Evolutionary conservation across 2,113 vertebrate species (phyloP).

Genomic region (Apodemus speciosus): DNA sequence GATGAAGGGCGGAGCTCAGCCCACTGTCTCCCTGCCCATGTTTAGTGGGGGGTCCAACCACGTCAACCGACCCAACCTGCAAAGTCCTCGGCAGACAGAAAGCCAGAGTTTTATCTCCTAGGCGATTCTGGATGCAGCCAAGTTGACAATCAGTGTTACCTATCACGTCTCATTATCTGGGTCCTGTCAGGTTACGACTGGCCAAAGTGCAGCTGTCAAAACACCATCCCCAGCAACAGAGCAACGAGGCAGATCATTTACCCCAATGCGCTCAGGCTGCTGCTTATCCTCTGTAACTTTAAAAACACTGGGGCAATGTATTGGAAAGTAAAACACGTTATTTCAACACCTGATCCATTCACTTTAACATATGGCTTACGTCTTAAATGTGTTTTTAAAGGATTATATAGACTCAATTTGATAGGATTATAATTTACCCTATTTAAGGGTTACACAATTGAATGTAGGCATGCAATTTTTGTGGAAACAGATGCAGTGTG

Average conservation of each 20-base stretch:
- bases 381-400: conserved; percentile 66
- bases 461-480: conserved; percentile 60
- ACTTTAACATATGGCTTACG: conserved; percentile 72
- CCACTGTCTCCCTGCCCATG: not conserved
- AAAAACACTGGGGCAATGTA: conserved; percentile 61
- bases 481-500: conserved; percentile 60
- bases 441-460: conserved; percentile 62
- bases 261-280: conserved; percentile 18
- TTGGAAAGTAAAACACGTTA: conserved; percentile 64
- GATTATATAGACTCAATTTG: conserved; percentile 59
- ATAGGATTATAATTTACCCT: conserved; percentile 65
- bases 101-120: not conserved
- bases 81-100: not conserved
- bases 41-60: not conserved
- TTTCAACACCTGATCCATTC: conserved; percentile 72
- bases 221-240: not conserved
- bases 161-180: not conserved
- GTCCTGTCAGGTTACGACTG: not conserved
- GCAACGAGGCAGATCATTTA: conserved; percentile 11
- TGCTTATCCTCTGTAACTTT: conserved; percentile 31
- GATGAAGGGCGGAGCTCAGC: not conserved
- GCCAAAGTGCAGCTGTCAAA: conserved; percentile 41
- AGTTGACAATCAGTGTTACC: not conserved
- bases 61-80: not conserved
- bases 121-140: not conserved